Evolutionary conservation across 2,113 vertebrate genomes (phyloP).

Genomic region (Melanostigma gelatinosum): DNA sequence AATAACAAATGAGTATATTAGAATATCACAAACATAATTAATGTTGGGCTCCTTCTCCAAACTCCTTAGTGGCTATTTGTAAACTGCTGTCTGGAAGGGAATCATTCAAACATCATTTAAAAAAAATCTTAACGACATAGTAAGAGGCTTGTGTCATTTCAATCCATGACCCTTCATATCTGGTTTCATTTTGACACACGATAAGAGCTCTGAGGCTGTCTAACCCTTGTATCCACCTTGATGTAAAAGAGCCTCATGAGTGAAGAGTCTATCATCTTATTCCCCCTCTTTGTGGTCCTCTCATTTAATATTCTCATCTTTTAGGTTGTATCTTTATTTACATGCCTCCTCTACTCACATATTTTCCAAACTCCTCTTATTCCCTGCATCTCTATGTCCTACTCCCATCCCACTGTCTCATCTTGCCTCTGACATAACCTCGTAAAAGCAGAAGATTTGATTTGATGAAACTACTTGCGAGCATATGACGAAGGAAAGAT

Average conservation of each 20-base stretch:
- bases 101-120: background rate
- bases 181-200: conserved; percentile 38
- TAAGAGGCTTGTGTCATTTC: conserved; percentile 37
- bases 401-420: conserved; percentile 6
- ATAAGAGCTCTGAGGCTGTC: conserved; percentile 25
- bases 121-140: background rate
- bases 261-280: conserved; percentile 11
- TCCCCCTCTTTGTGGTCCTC: background rate
- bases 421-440: conserved; percentile 44
- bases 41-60: background rate
- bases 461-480: conserved; percentile 45
- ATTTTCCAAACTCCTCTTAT: background rate
- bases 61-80: background rate
- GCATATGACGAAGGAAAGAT: conserved; percentile 39
- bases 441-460: conserved; percentile 53
- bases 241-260: conserved; percentile 31
- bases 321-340: conserved; percentile 12
- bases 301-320: conserved; percentile 20
- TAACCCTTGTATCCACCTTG: conserved; percentile 43
- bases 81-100: background rate
- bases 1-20: background rate
- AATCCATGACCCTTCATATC: conserved; percentile 34
- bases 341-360: background rate
- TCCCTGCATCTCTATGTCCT: conserved; percentile 7
- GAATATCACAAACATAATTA: background rate